phyloP scores from a whole-genome alignment of 37 sponge, comb jelly and placozoan species.

The Aplysina aerophoba region DNA sequence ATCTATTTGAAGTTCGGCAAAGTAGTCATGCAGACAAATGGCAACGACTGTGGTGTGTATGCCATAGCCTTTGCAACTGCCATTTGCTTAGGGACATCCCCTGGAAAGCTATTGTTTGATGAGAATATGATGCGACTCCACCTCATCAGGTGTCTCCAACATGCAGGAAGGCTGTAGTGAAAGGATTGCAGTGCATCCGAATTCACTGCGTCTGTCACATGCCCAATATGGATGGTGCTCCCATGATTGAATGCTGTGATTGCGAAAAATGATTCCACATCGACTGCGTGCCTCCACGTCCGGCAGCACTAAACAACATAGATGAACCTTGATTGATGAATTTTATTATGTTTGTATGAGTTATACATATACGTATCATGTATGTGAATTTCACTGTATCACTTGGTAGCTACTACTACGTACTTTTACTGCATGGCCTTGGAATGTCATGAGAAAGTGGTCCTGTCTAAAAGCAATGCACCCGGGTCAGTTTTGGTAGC shows the following conservation, averaged over 20 bases:
- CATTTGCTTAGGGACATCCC: background rate
- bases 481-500: background rate
- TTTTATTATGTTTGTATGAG: too few relatives aligned
- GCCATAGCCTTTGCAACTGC: too few relatives aligned
- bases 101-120: background rate
- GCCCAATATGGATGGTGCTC: slow-evolving; percentile 3
- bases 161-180: background rate
- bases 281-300: background rate
- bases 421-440: too few relatives aligned
- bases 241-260: slow-evolving; percentile 12
- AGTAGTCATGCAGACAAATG: too few relatives aligned
- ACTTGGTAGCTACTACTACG: too few relatives aligned
- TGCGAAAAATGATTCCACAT: background rate
- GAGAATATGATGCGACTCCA: slow-evolving; percentile 16
- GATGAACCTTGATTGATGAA: too few relatives aligned
- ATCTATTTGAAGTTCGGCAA: background rate
- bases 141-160: slow-evolving; percentile 9
- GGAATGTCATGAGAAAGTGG: too few relatives aligned
- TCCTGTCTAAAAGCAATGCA: background rate
- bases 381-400: too few relatives aligned
- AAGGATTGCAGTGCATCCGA: background rate
- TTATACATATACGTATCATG: too few relatives aligned
- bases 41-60: too few relatives aligned
- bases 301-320: slow-evolving; percentile 3
- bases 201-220: slow-evolving; percentile 17